Evolutionary conservation across 2,113 vertebrate genomes (phyloP).

Genomic region (Condylura cristata): DNA sequence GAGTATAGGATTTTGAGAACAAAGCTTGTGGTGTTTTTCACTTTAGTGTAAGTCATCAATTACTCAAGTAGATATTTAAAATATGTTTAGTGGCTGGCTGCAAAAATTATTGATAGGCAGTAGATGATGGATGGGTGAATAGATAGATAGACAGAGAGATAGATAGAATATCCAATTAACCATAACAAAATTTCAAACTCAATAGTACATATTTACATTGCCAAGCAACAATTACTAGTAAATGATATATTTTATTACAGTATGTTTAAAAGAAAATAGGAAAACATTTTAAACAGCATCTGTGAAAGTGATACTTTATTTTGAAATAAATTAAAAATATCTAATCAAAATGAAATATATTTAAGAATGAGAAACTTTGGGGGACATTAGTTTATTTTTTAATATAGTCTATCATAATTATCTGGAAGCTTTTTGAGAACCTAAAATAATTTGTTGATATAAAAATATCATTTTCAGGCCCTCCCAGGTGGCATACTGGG

Average conservation of each 20-base stretch:
- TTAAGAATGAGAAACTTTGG: neutral
- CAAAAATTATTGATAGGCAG: no score
- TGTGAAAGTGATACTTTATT: no score
- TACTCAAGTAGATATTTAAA: neutral
- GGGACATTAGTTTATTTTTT: neutral
- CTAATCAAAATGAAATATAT: neutral
- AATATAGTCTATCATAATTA: neutral
- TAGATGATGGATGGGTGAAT: neutral
- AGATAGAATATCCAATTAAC: neutral
- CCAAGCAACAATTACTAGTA: neutral
- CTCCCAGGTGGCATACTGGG: no score
- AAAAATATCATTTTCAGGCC: neutral
- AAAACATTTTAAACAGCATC: neutral
- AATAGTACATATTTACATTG: neutral
- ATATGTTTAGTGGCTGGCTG: neutral
- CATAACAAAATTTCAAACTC: neutral
- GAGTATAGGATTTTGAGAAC: neutral
- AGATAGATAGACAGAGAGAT: neutral
- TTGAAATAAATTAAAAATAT: neutral
- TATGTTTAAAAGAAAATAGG: neutral
- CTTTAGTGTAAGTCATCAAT: neutral
- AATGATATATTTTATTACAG: neutral
- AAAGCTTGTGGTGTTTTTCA: neutral
- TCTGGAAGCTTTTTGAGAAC: constrained; percentile 8
- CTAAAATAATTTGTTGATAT: neutral